Conservation (phyloP, 2,797 vertebrate genomes). For the Erpetoichthys calabaricus region DNA sequence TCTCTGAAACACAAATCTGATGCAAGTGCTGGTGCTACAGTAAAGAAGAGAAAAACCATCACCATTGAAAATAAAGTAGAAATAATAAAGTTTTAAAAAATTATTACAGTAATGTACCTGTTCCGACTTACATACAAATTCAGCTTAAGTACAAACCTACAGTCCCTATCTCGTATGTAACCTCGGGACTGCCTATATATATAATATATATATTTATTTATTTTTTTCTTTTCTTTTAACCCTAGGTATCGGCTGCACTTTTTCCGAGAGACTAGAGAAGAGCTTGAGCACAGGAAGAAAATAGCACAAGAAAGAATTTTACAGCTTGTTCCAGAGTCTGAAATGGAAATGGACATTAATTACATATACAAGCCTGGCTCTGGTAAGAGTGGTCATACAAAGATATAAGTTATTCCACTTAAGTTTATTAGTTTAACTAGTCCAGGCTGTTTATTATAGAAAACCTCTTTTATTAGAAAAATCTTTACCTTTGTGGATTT, state of each 20-base stretch:
- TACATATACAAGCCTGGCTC: conserved; percentile 59
- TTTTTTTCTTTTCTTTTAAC: not conserved
- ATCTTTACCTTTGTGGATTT: not conserved
- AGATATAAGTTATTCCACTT: not conserved
- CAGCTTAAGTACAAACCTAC: too few species aligned
- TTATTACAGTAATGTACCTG: too few species aligned
- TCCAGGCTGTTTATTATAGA: not conserved
- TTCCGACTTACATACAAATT: too few species aligned
- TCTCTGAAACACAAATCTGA: too few species aligned
- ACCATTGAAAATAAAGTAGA: too few species aligned
- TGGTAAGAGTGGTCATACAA: conserved; percentile 20
- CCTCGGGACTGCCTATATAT: too few species aligned
- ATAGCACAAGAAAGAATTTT: conserved; percentile 60
- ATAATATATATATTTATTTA: not conserved
- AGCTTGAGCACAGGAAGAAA: conserved; percentile 73
- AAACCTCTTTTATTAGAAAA: not conserved
- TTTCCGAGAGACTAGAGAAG: conserved; percentile 73
- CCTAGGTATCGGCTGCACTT: conserved; percentile 74
- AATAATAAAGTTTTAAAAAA: too few species aligned
- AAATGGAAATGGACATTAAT: conserved; percentile 64
- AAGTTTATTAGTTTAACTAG: too few species aligned
- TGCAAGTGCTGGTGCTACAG: too few species aligned
- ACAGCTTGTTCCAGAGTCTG: conserved; percentile 46
- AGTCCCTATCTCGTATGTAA: too few species aligned
- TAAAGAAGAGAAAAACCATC: too few species aligned